Conservation (phyloP, 2,797 vertebrate genomes). For the Alectoris magna region DNA sequence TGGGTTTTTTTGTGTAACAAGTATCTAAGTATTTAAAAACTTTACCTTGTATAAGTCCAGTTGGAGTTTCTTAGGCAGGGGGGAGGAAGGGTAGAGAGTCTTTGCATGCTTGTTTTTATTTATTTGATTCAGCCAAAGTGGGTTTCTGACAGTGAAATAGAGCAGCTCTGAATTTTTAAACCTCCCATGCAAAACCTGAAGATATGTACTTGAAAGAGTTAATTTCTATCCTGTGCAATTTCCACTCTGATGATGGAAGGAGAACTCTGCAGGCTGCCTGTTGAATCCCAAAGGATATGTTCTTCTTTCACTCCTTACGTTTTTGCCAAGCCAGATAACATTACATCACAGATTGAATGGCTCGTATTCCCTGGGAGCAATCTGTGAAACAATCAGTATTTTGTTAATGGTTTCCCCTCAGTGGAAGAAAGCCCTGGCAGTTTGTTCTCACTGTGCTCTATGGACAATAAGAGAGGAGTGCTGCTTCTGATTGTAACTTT, state of each 20-base stretch:
- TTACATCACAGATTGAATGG: neutral
- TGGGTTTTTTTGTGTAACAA: neutral
- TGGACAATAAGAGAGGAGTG: neutral
- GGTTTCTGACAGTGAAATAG: neutral
- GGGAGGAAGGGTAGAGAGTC: neutral
- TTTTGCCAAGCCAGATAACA: constrained; percentile 4
- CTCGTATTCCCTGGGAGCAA: constrained; percentile 25
- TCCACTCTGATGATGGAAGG: neutral
- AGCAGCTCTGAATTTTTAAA: neutral
- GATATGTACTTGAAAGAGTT: neutral
- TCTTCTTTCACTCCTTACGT: neutral
- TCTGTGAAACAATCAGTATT: constrained; percentile 7
- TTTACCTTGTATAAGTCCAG: neutral
- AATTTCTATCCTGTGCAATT: neutral
- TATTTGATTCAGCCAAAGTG: neutral
- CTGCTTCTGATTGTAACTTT: neutral
- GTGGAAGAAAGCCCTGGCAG: neutral
- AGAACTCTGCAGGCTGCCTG: neutral
- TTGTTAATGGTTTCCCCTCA: constrained; percentile 4
- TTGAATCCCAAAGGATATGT: constrained; percentile 16
- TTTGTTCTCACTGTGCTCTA: neutral
- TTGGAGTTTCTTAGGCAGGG: neutral
- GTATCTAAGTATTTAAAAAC: neutral
- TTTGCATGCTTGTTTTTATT: neutral
- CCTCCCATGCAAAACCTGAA: neutral